phyloP scores from a whole-genome alignment of 2,888 invertebrate genomes.

The Ectemnius lituratus region DNA sequence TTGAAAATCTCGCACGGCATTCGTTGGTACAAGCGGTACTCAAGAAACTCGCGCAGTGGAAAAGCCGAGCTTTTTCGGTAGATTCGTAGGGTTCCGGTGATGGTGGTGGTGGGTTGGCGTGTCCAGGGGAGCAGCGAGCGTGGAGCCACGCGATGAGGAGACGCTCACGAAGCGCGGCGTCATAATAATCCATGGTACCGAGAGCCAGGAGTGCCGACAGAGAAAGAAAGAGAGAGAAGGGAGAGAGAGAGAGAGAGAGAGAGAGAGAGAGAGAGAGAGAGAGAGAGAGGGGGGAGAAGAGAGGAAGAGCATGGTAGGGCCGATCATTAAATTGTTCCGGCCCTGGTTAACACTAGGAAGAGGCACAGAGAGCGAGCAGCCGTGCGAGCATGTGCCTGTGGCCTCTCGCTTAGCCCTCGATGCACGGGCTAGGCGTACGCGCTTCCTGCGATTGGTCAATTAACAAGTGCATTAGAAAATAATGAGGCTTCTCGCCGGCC shows the following conservation, averaged over 20 bases:
- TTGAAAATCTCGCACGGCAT: background rate
- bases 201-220: too few relatives aligned
- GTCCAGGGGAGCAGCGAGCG: slow-evolving; percentile 12
- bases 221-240: too few relatives aligned
- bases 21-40: too few relatives aligned
- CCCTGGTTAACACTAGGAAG: slow-evolving; percentile 72
- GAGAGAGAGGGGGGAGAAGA: slow-evolving; percentile 2
- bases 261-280: too few relatives aligned
- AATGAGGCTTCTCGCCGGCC: slow-evolving; percentile 67
- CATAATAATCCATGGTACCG: slow-evolving; percentile 63
- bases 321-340: slow-evolving; percentile 77
- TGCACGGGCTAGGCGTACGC: slow-evolving; percentile 56
- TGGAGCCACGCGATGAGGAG: slow-evolving; percentile 23
- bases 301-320: slow-evolving; percentile 38
- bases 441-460: slow-evolving; percentile 74
- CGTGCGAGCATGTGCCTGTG: slow-evolving; percentile 23
- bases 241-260: slow-evolving; percentile 19
- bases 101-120: background rate
- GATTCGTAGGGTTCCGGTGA: background rate
- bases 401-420: slow-evolving; percentile 16
- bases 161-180: slow-evolving; percentile 51
- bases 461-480: slow-evolving; percentile 77
- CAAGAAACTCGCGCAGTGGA: too few relatives aligned
- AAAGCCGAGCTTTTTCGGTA: background rate
- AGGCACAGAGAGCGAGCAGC: slow-evolving; percentile 37